Conservation (phyloP, 2,888 invertebrate species). For the Tricholauxania praeusta region DNA sequence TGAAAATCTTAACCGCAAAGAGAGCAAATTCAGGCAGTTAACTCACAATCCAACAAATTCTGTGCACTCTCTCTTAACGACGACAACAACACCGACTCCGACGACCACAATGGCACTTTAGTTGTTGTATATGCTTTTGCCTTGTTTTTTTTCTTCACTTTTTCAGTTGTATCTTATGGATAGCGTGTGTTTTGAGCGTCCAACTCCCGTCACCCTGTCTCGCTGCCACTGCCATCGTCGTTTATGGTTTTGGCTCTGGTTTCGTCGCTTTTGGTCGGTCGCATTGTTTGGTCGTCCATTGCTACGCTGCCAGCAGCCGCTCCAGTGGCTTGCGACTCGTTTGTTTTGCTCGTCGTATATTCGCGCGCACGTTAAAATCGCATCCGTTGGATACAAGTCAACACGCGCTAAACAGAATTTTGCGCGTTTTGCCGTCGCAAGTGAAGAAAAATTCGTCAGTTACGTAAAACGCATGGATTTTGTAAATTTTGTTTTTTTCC, state of each 20-base stretch:
- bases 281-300: constrained; percentile 49
- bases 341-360: constrained; percentile 46
- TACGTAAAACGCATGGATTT: constrained; percentile 26
- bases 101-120: constrained; percentile 8
- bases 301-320: constrained; percentile 51
- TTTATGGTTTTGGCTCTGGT: constrained; percentile 26
- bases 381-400: constrained; percentile 29
- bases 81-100: not conserved
- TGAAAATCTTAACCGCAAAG: not conserved
- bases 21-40: not conserved
- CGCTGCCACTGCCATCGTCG: constrained; percentile 36
- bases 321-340: constrained; percentile 55
- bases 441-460: constrained; percentile 32
- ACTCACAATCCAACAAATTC: no score
- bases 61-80: not conserved
- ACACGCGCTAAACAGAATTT: constrained; percentile 35
- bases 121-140: constrained; percentile 2
- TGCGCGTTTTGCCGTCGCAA: constrained; percentile 58
- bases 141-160: not conserved
- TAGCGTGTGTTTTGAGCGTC: not conserved
- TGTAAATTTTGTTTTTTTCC: not conserved
- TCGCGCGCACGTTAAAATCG: constrained; percentile 34
- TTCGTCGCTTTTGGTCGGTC: constrained; percentile 34
- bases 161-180: not conserved
- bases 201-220: not conserved